Base-by-base conservation (phyloP, 1,140 invertebrate genomes). In the Cyrtorhinus lividipennis region DNA sequence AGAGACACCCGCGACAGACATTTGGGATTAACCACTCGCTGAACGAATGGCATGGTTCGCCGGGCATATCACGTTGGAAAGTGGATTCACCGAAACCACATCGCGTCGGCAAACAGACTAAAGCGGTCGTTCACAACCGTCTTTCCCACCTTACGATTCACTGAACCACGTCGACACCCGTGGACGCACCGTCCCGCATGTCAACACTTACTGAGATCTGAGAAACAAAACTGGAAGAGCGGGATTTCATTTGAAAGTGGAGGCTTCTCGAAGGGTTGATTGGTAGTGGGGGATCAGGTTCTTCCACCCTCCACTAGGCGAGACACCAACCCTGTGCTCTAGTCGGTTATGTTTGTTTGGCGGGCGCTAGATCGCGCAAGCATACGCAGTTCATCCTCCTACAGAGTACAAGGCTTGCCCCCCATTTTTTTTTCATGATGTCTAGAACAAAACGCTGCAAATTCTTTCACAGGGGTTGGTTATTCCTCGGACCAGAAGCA, bases 41-140 rank as follows among this genome's bases (percentile, higher is more conserved):
- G 81, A 68, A 86, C 78, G 77, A 87, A 86, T 70, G 85, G 85
- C 85, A 87, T 87, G 48, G 5, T 20, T 53, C 20, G 10, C 48
- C 12, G 48, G 20, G 48, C 48, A 53, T 53, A 53, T 12, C 48
- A 53, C 48, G 15, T 15, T 38, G 30, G 5, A 15, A 15, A 38
- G 15, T 38, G 30, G 30, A 15, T 5, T 38, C 5, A 15, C 5
- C 30, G 30, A 5, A 15, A 38, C 15, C 30, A 38, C 30, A 8
- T 38, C 30, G 15, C 30, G 30, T 8, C 30, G 30, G 30, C 30
- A 5, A 38, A 8, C 15, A 15, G 15, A 15, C 5, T 8, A 38
- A 38, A 38, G 15, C 15, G 5, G 30, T 38, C 30, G 30, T 38
- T 38, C 30, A 38, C 5, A 38, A 15, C 30, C 30, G 30, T 5